These are phyloP conservation scores for Erethizon dorsatum DNA, from an alignment of 2,797 vertebrate genomes.

Conservation along the genomic window DNA sequence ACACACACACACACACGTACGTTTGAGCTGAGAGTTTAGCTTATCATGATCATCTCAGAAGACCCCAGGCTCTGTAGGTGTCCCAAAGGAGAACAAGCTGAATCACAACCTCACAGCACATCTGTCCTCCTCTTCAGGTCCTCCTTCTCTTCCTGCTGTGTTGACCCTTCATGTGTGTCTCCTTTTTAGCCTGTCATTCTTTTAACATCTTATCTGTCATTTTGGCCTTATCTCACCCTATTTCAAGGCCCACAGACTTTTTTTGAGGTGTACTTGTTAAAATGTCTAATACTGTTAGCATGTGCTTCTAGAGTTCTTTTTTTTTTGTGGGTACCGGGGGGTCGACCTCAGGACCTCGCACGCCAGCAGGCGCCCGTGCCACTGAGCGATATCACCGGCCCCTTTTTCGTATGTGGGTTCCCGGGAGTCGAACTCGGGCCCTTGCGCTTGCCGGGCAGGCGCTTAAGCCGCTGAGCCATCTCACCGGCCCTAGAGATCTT, in stretches of 20 bases:
- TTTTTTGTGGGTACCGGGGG: too few species aligned
- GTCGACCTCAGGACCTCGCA: too few species aligned
- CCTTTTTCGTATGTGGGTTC: too few species aligned
- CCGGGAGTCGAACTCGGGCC: too few species aligned
- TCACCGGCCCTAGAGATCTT: background rate
- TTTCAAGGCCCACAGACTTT: background rate
- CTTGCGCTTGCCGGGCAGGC: too few species aligned
- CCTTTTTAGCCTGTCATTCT: background rate
- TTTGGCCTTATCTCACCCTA: background rate
- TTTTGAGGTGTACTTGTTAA: background rate
- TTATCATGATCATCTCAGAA: background rate
- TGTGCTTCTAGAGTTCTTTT: background rate
- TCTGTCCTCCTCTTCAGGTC: background rate
- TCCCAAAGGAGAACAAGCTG: background rate
- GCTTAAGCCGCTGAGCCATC: too few species aligned
- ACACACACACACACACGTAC: too few species aligned
- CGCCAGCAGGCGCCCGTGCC: too few species aligned
- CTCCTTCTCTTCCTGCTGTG: accelerated
- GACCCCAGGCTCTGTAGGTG: too few species aligned
- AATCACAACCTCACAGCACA: background rate
- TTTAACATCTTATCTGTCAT: background rate
- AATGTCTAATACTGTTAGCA: background rate
- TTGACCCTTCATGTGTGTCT: background rate
- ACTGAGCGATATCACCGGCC: too few species aligned
- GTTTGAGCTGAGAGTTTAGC: background rate